Base-by-base conservation (phyloP, 2,888 invertebrate species). In the Alsophila aescularia region DNA sequence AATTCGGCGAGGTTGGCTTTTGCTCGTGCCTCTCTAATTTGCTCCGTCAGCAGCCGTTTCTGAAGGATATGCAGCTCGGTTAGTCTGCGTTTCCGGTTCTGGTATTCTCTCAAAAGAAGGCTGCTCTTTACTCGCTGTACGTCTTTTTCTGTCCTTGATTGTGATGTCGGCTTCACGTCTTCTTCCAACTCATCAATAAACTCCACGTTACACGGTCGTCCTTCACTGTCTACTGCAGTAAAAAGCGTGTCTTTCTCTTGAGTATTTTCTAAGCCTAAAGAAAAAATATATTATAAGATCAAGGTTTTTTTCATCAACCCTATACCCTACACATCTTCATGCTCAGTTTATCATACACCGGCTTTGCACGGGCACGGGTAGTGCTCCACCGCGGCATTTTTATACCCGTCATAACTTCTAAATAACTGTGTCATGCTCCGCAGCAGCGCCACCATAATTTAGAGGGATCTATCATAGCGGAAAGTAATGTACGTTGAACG, bases 1-100 rank as follows among this genome's bases (percentile, higher is more conserved):
- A 50, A n/a, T 34, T 50, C 50, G 10, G 52, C 52, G 0, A 44
- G 21, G 24, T 35, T 39, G 1, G 52, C 52, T 18, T 52, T 52
- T 1, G 52, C 45, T 35, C 27, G 34, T 0, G 45, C 45, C 24
- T 52, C 45, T 8, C 44, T 34, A 18, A 52, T 34, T 27, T 47
- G 31, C 34, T 52, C 43, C 15, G 40, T 36, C 10, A 52, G 12
- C 12, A 52, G 29, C n/a, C 34, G 21, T 41, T 44, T 41, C 12
- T 47, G 45, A 0, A 52, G 32, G 6, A 34, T 2, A 8, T 52
- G 52, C 29, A 52, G 15, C 24, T 52, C 52, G 12, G 27, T 16
- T 0, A 24, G 24, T 40, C 45, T 40, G 2, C 24, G 34, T 13
- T 32, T 40, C 2, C 39, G 16, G 12, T 48, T 32, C 14, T 48